A percentile compares a stretch with the other conserved stretches of the same genome.
phyloP scores from a whole-genome alignment of 2,113 vertebrate genomes.

The Leucosticte australis region DNA sequence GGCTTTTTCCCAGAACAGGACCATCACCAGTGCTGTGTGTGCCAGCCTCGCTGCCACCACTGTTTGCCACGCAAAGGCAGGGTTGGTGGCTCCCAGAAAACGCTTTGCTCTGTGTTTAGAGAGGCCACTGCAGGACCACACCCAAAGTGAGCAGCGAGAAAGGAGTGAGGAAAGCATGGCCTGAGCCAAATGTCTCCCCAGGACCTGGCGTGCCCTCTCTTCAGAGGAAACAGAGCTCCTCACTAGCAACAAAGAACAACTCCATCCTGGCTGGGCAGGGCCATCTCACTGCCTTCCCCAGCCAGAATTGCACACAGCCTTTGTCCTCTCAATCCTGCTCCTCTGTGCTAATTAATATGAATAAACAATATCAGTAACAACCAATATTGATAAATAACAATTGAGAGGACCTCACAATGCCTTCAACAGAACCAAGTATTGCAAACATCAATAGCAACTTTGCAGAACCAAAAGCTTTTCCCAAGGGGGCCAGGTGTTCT shows the following conservation, averaged over 20 bases:
- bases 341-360: not conserved
- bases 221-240: not conserved
- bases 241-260: not conserved
- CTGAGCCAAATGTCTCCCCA: not conserved
- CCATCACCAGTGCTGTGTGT: not conserved
- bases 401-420: not conserved
- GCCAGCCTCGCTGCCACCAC: not conserved
- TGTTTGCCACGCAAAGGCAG: not conserved
- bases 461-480: not conserved
- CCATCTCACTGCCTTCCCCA: not conserved
- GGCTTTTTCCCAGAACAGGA: not conserved
- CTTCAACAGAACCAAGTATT: not conserved
- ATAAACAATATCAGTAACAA: not conserved
- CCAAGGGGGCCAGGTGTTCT: not conserved
- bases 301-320: rapidly evolving
- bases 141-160: not conserved
- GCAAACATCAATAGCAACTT: rapidly evolving
- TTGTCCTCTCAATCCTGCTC: not conserved
- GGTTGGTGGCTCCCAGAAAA: not conserved
- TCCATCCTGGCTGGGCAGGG: not conserved
- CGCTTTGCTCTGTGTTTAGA: not conserved
- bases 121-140: not conserved
- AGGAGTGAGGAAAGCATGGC: rapidly evolving
- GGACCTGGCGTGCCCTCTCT: not conserved
- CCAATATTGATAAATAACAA: not conserved